phyloP scores from a whole-genome alignment of 2,113 vertebrate species.

The Ptyas mucosa region DNA sequence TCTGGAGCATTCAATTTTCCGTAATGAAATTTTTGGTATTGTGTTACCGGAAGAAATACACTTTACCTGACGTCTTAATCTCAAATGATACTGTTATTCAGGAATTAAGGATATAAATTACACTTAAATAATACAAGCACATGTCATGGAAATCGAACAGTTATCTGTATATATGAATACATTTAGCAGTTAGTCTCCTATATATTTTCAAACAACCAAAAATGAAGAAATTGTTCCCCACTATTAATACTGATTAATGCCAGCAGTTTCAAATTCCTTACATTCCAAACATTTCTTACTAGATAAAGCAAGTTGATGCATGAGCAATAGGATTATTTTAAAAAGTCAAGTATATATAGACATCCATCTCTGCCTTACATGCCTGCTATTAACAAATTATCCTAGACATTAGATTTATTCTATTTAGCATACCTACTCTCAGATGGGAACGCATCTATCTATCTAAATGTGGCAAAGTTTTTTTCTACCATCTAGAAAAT shows the following conservation, averaged over 20 bases:
- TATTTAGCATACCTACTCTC: neutral
- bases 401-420: neutral
- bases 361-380: neutral
- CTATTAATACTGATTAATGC: neutral
- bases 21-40: neutral
- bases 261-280: neutral
- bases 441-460: neutral
- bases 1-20: neutral
- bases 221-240: neutral
- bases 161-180: neutral
- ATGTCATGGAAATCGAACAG: neutral
- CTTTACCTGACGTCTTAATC: neutral
- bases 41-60: neutral
- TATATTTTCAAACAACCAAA: constrained; percentile 3
- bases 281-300: neutral
- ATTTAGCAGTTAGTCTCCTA: neutral
- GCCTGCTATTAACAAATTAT: neutral
- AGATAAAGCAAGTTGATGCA: neutral
- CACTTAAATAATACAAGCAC: neutral
- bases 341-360: neutral
- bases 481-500: neutral
- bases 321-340: neutral
- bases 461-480: neutral
- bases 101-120: neutral
- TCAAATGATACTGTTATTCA: neutral